Conservation (phyloP, 2,113 vertebrate species). For the Erinaceus europaeus region DNA sequence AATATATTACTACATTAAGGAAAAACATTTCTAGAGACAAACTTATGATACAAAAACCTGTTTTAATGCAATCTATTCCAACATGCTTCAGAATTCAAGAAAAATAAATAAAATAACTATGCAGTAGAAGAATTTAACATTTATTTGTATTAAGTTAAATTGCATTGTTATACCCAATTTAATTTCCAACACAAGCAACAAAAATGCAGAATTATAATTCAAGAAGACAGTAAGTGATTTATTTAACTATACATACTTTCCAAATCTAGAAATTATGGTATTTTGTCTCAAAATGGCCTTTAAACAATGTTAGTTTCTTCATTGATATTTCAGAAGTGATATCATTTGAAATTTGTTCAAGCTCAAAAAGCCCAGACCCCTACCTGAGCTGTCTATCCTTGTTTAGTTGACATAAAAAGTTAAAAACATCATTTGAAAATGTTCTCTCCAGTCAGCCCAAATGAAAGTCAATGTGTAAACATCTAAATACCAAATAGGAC, state of each 20-base stretch:
- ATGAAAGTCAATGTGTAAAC: not conserved
- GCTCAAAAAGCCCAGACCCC: slow-evolving; percentile 1
- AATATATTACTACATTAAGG: not conserved
- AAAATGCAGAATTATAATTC: not conserved
- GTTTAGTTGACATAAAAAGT: slow-evolving; percentile 31
- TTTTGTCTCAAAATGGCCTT: slow-evolving; percentile 30
- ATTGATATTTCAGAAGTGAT: slow-evolving; percentile 47
- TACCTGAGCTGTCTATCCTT: not conserved
- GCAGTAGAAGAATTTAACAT: not conserved
- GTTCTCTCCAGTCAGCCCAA: not conserved
- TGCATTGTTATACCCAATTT: slow-evolving; percentile 4
- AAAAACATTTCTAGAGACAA: slow-evolving; percentile 2
- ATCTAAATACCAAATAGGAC: slow-evolving; percentile 21
- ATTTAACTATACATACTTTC: slow-evolving; percentile 19
- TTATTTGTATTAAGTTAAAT: slow-evolving; percentile 37
- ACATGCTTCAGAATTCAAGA: not conserved
- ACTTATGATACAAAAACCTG: not conserved
- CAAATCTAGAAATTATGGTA: slow-evolving; percentile 26
- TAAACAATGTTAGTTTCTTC: slow-evolving; percentile 18
- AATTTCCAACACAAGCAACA: not conserved
- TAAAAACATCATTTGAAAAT: not conserved
- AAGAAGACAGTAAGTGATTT: slow-evolving; percentile 20
- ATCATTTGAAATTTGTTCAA: slow-evolving; percentile 51
- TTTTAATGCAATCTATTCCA: not conserved
- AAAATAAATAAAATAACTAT: slow-evolving; percentile 23